Evolutionary conservation across 2,113 vertebrate species (phyloP).

Genomic region (Apteryx owenii): DNA sequence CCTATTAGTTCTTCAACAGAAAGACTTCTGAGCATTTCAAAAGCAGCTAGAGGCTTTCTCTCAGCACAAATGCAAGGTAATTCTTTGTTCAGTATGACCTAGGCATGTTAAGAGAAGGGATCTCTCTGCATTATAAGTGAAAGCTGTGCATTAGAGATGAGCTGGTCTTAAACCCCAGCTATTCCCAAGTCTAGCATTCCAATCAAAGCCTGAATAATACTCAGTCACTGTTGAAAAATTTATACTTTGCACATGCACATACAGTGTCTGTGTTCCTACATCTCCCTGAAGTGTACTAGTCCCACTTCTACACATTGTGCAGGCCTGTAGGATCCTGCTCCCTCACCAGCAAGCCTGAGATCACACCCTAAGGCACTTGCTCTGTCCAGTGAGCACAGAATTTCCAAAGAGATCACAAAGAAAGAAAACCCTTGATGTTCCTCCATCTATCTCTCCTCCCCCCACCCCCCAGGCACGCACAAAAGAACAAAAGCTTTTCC

Average conservation of each 20-base stretch:
- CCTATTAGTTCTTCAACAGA: neutral
- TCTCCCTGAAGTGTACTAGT: neutral
- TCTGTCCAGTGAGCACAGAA: rapidly evolving
- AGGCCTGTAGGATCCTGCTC: no score
- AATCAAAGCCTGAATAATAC: neutral
- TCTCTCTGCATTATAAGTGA: neutral
- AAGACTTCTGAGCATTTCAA: neutral
- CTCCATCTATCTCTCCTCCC: no score
- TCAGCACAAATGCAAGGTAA: neutral
- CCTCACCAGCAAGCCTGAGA: neutral
- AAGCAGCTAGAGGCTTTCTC: neutral
- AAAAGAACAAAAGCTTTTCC: neutral
- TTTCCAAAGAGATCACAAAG: neutral
- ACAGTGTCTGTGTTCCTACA: no score
- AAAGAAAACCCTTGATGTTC: neutral
- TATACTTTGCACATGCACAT: rapidly evolving
- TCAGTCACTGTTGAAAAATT: neutral
- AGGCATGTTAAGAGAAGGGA: neutral
- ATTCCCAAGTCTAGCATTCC: neutral
- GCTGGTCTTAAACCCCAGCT: neutral
- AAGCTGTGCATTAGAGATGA: neutral
- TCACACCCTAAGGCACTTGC: rapidly evolving
- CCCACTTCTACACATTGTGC: rapidly evolving
- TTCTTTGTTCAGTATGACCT: neutral
- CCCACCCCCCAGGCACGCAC: no score